phyloP scores from a whole-genome alignment of 2,888 invertebrate species.

The Cepaea hortensis region DNA sequence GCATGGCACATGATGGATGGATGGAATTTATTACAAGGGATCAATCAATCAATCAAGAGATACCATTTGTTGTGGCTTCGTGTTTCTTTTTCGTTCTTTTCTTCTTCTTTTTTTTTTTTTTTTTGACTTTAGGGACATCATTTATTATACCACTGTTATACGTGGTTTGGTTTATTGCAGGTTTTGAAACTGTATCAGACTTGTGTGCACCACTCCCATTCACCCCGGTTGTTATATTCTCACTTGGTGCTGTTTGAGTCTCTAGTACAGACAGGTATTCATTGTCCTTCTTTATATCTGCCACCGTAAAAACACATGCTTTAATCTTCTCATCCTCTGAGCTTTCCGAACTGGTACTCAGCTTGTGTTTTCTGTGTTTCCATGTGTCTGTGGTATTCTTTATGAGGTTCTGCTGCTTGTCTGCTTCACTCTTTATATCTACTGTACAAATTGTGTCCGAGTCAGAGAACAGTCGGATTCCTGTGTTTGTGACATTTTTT shows the following conservation, averaged over 20 bases:
- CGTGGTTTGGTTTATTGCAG: neutral
- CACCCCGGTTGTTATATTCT: neutral
- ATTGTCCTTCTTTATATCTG: conserved; percentile 52
- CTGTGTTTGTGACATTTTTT: too few species aligned
- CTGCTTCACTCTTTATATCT: neutral
- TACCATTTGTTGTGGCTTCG: neutral
- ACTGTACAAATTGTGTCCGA: neutral
- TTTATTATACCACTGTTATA: neutral
- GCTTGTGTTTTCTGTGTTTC: conserved; percentile 19
- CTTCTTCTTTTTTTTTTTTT: conserved; percentile 39
- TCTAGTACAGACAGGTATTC: conserved; percentile 59
- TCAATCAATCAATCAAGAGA: neutral
- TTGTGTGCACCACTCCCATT: neutral
- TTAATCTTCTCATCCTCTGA: conserved; percentile 55
- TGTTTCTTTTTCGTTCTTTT: conserved; percentile 25
- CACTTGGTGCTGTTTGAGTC: neutral
- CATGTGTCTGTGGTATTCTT: neutral
- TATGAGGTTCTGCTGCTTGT: neutral
- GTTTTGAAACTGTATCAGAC: too few species aligned
- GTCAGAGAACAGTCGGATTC: conserved; percentile 37
- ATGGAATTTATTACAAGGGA: too few species aligned
- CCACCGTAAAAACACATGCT: conserved; percentile 39
- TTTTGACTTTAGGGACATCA: neutral
- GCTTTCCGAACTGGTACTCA: conserved; percentile 44
- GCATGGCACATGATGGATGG: too few species aligned